phyloP scores from a whole-genome alignment of 2,888 invertebrate genomes.

The Chloromyia formosa region DNA sequence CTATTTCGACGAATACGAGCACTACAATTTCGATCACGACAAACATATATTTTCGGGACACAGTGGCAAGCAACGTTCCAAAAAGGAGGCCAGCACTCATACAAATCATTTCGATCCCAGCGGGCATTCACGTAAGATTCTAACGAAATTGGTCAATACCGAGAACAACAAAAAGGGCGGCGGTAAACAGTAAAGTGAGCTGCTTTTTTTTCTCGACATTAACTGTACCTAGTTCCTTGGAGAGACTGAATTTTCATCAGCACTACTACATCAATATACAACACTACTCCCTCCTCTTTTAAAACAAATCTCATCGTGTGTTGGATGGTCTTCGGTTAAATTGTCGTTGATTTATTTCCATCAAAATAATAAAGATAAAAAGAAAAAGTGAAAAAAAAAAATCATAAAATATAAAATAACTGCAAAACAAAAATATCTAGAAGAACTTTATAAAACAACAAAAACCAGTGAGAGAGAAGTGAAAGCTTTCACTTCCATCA shows the following conservation, averaged over 20 bases:
- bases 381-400: constrained; percentile 30
- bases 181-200: constrained; percentile 12
- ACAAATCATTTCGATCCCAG: constrained; percentile 92
- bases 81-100: constrained; percentile 87
- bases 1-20: constrained; percentile 91
- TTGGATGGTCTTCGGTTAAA: not conserved
- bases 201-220: no score
- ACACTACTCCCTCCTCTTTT: no score
- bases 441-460: no score
- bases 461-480: no score
- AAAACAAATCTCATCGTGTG: not conserved
- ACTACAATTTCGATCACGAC: constrained; percentile 93
- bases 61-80: constrained; percentile 89
- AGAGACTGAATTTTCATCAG: constrained; percentile 14
- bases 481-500: constrained; percentile 1
- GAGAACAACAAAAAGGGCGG: constrained; percentile 78
- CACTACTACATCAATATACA: no score
- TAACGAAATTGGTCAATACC: constrained; percentile 84
- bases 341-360: not conserved
- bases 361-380: constrained; percentile 1
- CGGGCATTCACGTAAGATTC: constrained; percentile 92
- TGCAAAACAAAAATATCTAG: not conserved
- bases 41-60: constrained; percentile 87
- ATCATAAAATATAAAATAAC: constrained; percentile 17
- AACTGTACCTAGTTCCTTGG: not conserved